Percentiles rank a stretch among this genome's conserved stretches.
These are phyloP conservation scores for Pinna nobilis DNA, from an alignment of 1,140 invertebrate species.

Conservation along the genomic window DNA sequence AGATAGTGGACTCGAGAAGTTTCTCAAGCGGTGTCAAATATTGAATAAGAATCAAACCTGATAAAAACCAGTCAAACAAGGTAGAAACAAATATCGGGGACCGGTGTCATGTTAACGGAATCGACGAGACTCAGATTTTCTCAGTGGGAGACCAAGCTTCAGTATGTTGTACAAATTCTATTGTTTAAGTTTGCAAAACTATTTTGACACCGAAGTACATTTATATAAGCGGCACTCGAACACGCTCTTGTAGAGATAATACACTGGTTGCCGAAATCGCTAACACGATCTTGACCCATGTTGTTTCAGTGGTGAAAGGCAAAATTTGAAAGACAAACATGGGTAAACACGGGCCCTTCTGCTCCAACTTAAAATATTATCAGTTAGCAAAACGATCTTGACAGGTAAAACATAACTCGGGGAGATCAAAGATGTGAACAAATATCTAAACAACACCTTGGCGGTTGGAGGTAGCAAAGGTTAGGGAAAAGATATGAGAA, in stretches of 20 bases:
- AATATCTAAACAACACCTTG: conserved; percentile 1
- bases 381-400: neutral
- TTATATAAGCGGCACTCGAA: neutral
- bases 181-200: conserved; percentile 18
- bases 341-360: conserved; percentile 9
- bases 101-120: no score
- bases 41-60: no score
- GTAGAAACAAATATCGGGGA: no score
- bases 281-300: conserved; percentile 23
- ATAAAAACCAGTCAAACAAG: no score
- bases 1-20: no score
- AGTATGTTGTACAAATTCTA: conserved; percentile 17
- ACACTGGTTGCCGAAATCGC: conserved; percentile 7
- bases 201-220: conserved; percentile 21
- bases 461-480: conserved; percentile 4
- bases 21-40: no score
- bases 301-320: no score
- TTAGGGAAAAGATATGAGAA: conserved; percentile 15
- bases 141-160: neutral
- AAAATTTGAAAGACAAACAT: conserved; percentile 15
- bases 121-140: no score
- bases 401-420: neutral
- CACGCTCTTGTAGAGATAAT: conserved; percentile 15
- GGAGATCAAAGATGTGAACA: conserved; percentile 9
- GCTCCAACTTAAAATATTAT: neutral